Evolutionary conservation across 2,888 invertebrate species (phyloP), one percentile per base, ranked within the genome.

Genomic region (Stenichneumon culpator): DNA sequence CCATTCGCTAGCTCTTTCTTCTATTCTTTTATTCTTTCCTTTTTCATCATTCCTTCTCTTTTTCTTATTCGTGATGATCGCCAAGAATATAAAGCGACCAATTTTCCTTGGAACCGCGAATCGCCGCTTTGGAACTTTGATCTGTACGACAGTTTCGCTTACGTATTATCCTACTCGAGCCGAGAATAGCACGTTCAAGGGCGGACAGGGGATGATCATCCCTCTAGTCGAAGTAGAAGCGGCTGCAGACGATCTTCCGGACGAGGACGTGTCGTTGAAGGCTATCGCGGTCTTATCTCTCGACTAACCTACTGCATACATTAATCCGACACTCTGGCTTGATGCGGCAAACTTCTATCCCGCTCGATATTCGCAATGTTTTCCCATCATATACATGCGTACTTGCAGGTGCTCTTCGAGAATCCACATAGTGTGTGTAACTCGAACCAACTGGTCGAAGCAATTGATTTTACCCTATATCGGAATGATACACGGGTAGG

Each of bases 1-100:
- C 54, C 54, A 77, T 72, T 67, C 57, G 47, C 19, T 9, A 2
- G 63, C 52, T 79, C 28, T 7, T 32, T 19, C n/a, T 28, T 67
- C 74, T 74, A n/a, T n/a, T 54, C 60, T 32, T 36, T 22, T 74
- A 22, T n/a, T 54, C 60, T 32, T 25, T 22, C 47, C n/a, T 44
- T n/a, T 63, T 84, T 63, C n/a, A n/a, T 79, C 79, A 22, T n/a
- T 54, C 60, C 25, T 25, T 22, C 47, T 22, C 52, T n/a, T 63
- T 84, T 63, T 63, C 68, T 47, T 36, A 14, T 36, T n/a, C 44
- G 11, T 60, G 36, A 52, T 32, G 36, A 57, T 65, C 72, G 79
- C 79, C 74, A 60, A 52, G 87, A 87, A 87, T 87, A 84, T 82
- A 86, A 86, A 86, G 70, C 82, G 79, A 83, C 68, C 80, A 78